Evolutionary conservation across 1,140 invertebrate genomes (phyloP), one percentile per base, ranked within the genome.

Genomic region (Cydia pomonella): DNA sequence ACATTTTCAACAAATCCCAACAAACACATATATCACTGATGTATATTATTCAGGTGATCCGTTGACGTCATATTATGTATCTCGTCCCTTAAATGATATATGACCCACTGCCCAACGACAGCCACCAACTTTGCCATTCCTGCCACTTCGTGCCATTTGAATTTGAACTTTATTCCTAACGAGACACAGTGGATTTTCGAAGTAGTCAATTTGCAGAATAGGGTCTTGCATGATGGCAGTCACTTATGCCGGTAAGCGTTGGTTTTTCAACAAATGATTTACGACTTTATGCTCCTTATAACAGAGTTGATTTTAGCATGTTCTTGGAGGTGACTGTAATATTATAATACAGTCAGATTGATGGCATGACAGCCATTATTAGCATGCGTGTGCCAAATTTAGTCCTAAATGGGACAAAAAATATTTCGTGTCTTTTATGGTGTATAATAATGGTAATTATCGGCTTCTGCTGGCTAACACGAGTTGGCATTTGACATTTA

Each of bases 331-430:
- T 23, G 21, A 10, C 23, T 59, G 53, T 59, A 59, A 23, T 59
- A 59, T 23, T 21, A 21, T 59, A 16, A 13, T n/a, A 53, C n/a
- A 53, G 5, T 53, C 53, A 21, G 47, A 18, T 50, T 50, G 21
- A 59, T 59, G 21, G n/a, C 6, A 59, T 59, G 53, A 12, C 21
- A 23, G 53, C 21, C 18, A 59, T 59, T 23, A 59, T 59, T 10
- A 10, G n/a, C 53, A 59, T n/a, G 53, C 53, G 53, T 59, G 50
- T 21, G 53, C 53, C 53, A 59, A 59, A 59, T 59, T 59, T 59
- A 23, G 21, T 9, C 3, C 47, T 18, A 9, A 18, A 53, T 53
- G 50, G 50, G 50, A 53, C 50, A 53, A 53, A 59, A 59, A 59
- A 23, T 59, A 2, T 44, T 2, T n/a, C 53, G 7, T 59, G 53